Base-by-base conservation (phyloP, 92 coral and sea anemone genomes). In the Actinernus sp. region DNA sequence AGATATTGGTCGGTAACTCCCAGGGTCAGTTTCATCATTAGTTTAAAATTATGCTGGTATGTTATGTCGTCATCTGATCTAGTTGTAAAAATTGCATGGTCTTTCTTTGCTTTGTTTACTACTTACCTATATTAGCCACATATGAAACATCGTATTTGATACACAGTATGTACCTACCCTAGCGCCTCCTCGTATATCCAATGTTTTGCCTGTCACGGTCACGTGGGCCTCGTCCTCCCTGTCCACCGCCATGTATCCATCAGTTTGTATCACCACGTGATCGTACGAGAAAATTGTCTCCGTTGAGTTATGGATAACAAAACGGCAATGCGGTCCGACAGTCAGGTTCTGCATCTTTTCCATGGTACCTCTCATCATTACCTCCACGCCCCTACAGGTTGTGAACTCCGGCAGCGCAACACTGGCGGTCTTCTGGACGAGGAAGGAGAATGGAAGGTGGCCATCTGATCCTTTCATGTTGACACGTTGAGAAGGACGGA, bases 181-280 rank as follows among this genome's bases (percentile, higher is more conserved):
- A 24, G 73, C 89, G 22, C 89, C 89, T 37, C 89, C 89, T 13
- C 89, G 83, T 51, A 83, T 61, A 18, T 83, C 84, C 37, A 83
- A 24, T 1, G 89, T 74, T 12, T 61, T 54, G 3, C 89, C 89
- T 10, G 36, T 47, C 26, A 83, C 9, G 14, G 36, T 18, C 4
- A 75, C 83, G 1, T 57, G 38, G 34, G 38, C 59, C 26, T 41
- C 37, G 49, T 83, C 63, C 13, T 68, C 64, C 28, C 78, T 66
- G 43, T 65, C 74, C n/a, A 77, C 31, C 14, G 74, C 71, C 73
- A 83, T 60, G 20, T 53, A 64, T 20, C 89, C 89, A 4, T 58
- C 59, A 58, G 83, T 83, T 37, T 83, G 89, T 26, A 83, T 58
- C 2, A 83, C 63, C 62, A 83, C 52, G 41, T 72, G 70, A 25